Conservation (phyloP, 37 sponge, comb jelly and placozoan genomes). For the Theonella swinhoei region DNA sequence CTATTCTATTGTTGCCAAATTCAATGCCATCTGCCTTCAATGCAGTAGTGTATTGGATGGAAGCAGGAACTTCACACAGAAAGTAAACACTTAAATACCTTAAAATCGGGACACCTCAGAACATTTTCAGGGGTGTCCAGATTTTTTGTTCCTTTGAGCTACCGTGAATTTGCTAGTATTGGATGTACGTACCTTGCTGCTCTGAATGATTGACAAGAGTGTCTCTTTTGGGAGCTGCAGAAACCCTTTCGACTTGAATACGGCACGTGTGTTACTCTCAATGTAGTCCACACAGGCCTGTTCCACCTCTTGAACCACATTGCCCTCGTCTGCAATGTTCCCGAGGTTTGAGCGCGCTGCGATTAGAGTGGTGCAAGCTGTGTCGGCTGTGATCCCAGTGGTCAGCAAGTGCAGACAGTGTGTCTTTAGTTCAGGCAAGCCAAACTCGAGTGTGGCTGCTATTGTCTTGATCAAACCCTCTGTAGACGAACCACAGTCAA, state of each 20-base stretch:
- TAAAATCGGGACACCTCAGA: no score
- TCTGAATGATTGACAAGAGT: constrained; percentile 48
- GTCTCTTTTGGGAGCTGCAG: constrained; percentile 47
- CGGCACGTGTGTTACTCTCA: constrained; percentile 38
- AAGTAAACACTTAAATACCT: no score
- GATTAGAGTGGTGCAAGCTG: constrained; percentile 38
- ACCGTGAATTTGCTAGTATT: no score
- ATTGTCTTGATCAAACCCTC: background rate
- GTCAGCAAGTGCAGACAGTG: constrained; percentile 35
- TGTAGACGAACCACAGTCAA: background rate
- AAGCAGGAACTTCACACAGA: no score
- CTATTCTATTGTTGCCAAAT: no score
- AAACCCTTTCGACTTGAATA: constrained; percentile 45
- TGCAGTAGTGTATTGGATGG: no score
- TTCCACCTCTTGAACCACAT: constrained; percentile 16
- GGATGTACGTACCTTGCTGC: constrained; percentile 61
- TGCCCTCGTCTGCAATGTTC: background rate
- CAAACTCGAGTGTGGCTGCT: constrained; percentile 21
- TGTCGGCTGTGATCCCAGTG: constrained; percentile 22
- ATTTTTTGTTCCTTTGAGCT: no score
- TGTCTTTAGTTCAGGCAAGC: constrained; percentile 40
- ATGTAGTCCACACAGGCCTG: constrained; percentile 61
- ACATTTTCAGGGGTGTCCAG: no score
- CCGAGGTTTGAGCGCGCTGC: background rate
- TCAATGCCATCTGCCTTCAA: no score